phyloP scores from a whole-genome alignment of 2,113 vertebrate genomes.

The Emberiza fucata region DNA sequence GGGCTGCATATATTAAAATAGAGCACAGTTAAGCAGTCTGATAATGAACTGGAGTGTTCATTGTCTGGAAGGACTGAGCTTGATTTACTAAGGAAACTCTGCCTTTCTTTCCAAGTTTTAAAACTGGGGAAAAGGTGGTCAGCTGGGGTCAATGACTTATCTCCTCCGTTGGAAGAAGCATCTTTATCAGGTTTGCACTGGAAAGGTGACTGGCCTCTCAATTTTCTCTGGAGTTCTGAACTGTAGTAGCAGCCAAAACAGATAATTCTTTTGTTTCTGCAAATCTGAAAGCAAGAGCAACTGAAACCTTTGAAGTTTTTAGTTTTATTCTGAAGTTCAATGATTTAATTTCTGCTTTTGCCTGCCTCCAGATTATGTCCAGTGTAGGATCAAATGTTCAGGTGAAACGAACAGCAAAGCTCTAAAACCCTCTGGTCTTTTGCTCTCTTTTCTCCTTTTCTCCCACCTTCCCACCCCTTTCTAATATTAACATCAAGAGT shows the following conservation, averaged over 20 bases:
- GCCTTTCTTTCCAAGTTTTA: background rate
- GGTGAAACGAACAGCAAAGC: background rate
- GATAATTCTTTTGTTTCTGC: background rate
- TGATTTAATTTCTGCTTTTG: background rate
- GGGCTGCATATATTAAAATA: background rate
- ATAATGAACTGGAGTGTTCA: background rate
- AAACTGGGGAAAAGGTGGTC: background rate
- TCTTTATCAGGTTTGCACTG: background rate
- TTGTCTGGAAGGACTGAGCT: background rate
- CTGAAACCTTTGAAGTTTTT: background rate
- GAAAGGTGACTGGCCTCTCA: background rate
- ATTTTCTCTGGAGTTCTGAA: background rate
- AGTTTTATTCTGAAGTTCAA: background rate
- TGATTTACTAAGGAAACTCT: background rate
- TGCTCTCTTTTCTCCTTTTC: background rate
- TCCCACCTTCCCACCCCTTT: fast-evolving
- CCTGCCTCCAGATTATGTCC: background rate
- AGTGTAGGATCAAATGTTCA: background rate
- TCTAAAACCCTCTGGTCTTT: background rate
- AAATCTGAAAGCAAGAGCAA: background rate
- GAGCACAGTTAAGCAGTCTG: background rate
- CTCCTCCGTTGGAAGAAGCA: background rate
- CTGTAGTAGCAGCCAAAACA: background rate
- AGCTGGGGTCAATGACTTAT: background rate
- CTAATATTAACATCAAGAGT: background rate